Base-by-base conservation (phyloP, 2,797 vertebrate genomes). In the Sebastes steindachneri region DNA sequence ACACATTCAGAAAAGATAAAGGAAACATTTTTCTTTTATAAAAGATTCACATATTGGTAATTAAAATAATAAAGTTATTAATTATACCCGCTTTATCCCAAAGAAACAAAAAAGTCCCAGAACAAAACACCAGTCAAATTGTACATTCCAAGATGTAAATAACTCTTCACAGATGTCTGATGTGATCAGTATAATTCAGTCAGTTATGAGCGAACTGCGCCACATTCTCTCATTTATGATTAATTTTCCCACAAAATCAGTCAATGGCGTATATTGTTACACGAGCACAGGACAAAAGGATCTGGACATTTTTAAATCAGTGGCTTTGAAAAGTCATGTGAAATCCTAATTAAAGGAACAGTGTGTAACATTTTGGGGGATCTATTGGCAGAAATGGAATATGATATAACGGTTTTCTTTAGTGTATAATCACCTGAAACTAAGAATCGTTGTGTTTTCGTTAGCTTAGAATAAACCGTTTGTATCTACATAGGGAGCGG, bases 61-160 rank as follows among this genome's bases (percentile, higher is more conserved):
- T 87, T 80, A 65, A 82, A 91, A 88, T 82, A 86, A 89, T 80
- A 86, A 90, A 83, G 28, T 79, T 73, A 85, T 85, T 68, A 70
- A 77, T 87, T 83, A 91, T 83, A 90, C 86, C 90, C 85, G 83
- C 88, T 79, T 93, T 48, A 83, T 76, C 71, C 77, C 82, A 75
- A 58, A 21, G 67, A 23, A 21, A 45, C 28, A 79, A 73, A 68
- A 21, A 31, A 82, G 58, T 59, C 81, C 29, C 17, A 84, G 37
- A 67, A 55, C 9, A 82, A 10, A 8, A 63, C 10, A 79, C 2
- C 21, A 77, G 48, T 33, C 3, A 33, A 41, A 73, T 57, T n/a
- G 14, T 73, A 75, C 33, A 80, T 62, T 66, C 35, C 3, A 28
- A 48, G 4, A 19, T 62, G 60, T 48, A 65, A 76, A 65, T 75